Conservation (phyloP, 2,888 invertebrate genomes). For the Callosobruchus maculatus region DNA sequence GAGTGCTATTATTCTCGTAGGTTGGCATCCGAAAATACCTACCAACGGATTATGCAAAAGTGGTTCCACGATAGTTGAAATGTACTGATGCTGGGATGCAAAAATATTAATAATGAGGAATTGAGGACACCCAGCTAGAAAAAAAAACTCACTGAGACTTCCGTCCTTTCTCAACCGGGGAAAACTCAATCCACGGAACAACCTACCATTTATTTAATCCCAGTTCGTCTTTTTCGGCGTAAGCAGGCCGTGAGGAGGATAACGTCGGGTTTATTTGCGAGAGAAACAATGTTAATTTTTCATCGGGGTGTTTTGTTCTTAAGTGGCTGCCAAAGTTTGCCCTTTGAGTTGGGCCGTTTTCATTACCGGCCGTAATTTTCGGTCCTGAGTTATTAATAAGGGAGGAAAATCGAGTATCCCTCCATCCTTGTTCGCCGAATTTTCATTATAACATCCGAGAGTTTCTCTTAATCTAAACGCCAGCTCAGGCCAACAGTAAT, state of each 20-base stretch:
- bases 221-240: not conserved
- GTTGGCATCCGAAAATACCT: too few species aligned
- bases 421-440: not conserved
- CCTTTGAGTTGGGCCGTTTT: not conserved
- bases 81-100: too few species aligned
- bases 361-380: not conserved
- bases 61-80: too few species aligned
- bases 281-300: not conserved
- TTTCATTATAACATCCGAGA: not conserved
- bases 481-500: too few species aligned
- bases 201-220: not conserved
- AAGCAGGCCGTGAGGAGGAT: not conserved
- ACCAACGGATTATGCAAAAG: too few species aligned
- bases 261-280: not conserved
- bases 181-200: not conserved
- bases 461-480: not conserved
- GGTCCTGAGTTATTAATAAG: not conserved
- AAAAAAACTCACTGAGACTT: not conserved
- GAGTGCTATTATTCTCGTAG: too few species aligned
- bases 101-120: too few species aligned
- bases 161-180: not conserved
- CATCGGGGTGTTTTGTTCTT: not conserved
- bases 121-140: too few species aligned
- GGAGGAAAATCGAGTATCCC: not conserved
- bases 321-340: not conserved